Percentiles rank a stretch among this genome's conserved stretches.
Conservation (phyloP, 2,888 invertebrate species). For the Cyclophora punctaria region DNA sequence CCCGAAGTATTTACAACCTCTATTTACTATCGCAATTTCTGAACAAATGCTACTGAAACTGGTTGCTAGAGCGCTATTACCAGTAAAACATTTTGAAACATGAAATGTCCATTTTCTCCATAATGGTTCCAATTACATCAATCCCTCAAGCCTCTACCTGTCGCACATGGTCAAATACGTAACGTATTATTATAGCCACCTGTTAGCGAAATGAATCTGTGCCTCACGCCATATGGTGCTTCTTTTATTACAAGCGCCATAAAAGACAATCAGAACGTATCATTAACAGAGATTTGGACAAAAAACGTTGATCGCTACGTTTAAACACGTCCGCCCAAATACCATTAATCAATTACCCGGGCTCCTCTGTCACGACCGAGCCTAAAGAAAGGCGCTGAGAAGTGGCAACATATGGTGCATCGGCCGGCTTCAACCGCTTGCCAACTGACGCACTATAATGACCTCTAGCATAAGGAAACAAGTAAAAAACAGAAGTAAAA, state of each 20-base stretch:
- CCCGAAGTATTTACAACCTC: no score
- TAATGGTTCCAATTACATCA: not conserved
- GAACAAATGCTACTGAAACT: no score
- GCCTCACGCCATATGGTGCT: conserved; percentile 57
- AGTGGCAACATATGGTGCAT: conserved; percentile 59
- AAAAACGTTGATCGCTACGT: conserved; percentile 58
- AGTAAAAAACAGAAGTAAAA: conserved; percentile 55
- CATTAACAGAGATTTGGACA: conserved; percentile 61
- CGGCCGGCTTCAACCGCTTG: conserved; percentile 41
- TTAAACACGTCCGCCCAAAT: conserved; percentile 65
- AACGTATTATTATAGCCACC: conserved; percentile 30
- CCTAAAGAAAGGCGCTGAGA: conserved; percentile 37
- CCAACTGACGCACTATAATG: conserved; percentile 69
- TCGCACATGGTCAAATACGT: conserved; percentile 6
- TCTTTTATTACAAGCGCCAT: conserved; percentile 41
- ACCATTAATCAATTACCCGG: conserved; percentile 69
- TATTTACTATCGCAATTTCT: no score
- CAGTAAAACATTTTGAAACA: conserved; percentile 3
- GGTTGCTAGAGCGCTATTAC: not conserved
- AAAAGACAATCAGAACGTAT: conserved; percentile 66
- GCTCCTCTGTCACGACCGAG: conserved; percentile 61
- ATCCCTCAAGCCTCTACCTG: conserved; percentile 9
- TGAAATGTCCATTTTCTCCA: conserved; percentile 5
- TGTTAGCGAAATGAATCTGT: conserved; percentile 52
- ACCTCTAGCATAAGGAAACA: conserved; percentile 52